A percentile compares a stretch with the other conserved stretches of the same genome.
Conservation (phyloP, 2,888 invertebrate species). For the Synanthedon andrenaeformis region DNA sequence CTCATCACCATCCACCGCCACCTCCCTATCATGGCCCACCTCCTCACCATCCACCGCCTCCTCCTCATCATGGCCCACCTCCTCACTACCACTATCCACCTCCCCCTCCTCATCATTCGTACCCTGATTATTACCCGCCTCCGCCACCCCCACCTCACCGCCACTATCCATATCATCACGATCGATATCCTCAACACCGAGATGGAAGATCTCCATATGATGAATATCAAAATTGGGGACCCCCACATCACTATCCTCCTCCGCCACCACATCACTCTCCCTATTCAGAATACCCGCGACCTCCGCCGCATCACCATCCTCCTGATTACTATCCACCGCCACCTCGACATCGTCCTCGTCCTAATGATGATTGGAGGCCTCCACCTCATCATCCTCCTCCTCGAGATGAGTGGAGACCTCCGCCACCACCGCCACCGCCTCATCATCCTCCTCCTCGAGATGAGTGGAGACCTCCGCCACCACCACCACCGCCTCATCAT, state of each 20-base stretch:
- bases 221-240: not conserved
- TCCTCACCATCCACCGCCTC: not conserved
- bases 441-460: constrained; percentile 2
- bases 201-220: not conserved
- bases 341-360: constrained; percentile 7
- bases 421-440: constrained; percentile 5
- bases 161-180: constrained; percentile 4
- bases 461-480: constrained; percentile 2
- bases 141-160: constrained; percentile 6
- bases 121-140: not conserved
- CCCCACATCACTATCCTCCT: constrained; percentile 2
- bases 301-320: constrained; percentile 7
- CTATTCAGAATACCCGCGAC: constrained; percentile 2
- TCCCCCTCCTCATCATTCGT: constrained; percentile 5
- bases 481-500: not conserved
- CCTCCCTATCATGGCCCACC: constrained; percentile 2
- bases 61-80: constrained; percentile 1
- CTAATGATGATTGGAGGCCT: not conserved
- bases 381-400: constrained; percentile 8
- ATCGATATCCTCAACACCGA: constrained; percentile 5
- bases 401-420: not conserved
- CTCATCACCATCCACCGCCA: constrained; percentile 5
- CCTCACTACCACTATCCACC: constrained; percentile 1
- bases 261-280: constrained; percentile 4
- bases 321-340: constrained; percentile 3